Conservation (phyloP, 2,113 vertebrate species). For the Vireo altiloquus region DNA sequence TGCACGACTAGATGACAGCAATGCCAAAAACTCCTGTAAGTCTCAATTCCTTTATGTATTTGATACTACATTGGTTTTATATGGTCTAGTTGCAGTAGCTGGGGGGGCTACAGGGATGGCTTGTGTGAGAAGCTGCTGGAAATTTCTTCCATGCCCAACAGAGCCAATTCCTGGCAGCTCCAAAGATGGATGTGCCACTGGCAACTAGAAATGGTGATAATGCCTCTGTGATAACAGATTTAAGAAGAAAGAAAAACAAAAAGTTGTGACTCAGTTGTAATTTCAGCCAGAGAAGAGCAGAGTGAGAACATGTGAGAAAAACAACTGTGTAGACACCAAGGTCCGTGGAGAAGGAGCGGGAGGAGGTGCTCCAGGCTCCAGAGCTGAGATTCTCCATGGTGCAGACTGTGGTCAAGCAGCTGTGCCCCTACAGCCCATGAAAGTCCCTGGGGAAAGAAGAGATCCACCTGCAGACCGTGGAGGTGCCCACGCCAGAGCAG, state of each 20-base stretch:
- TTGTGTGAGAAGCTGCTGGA: not conserved
- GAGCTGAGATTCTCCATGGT: not conserved
- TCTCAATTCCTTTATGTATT: not conserved
- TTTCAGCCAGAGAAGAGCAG: not conserved
- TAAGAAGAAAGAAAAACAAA: not conserved
- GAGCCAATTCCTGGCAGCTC: not conserved
- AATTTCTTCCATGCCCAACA: not conserved
- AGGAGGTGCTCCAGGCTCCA: not conserved
- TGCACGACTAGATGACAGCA: not conserved
- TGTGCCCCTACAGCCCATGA: not conserved
- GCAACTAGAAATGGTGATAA: not conserved
- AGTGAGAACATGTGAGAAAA: not conserved
- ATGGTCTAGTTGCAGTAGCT: not conserved
- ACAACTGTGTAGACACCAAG: not conserved
- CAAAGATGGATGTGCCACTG: not conserved
- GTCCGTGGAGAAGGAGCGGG: not conserved
- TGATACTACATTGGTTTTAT: not conserved
- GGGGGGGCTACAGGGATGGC: not conserved
- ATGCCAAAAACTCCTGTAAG: not conserved
- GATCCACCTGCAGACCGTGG: not conserved
- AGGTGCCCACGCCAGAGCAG: fast-evolving
- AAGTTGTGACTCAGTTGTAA: not conserved
- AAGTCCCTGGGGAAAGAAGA: not conserved
- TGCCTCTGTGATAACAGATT: not conserved
- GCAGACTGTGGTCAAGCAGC: not conserved